These are phyloP conservation scores for Patella ulyssiponensis DNA, from an alignment of 2,888 invertebrate species.

Conservation along the genomic window DNA sequence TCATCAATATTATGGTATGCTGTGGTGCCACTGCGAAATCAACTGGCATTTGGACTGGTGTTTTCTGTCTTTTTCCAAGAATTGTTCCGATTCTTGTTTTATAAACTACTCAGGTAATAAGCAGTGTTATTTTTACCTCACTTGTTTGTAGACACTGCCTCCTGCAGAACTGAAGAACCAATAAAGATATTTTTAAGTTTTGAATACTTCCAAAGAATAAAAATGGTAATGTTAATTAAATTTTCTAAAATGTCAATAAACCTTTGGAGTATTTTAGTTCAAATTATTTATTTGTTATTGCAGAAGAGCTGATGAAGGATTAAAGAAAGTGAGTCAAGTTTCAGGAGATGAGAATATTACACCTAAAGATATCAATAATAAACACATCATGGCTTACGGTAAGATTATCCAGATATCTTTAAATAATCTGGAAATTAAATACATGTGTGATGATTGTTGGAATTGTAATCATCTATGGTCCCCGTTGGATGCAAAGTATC, in stretches of 20 bases:
- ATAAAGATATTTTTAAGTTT: no score
- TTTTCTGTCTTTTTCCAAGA: constrained; percentile 95
- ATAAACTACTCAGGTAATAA: constrained; percentile 74
- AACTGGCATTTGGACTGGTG: constrained; percentile 87
- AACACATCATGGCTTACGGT: constrained; percentile 91
- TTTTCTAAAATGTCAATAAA: no score
- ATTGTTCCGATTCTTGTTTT: constrained; percentile 78
- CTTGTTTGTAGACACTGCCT: no score
- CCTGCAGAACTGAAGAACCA: no score
- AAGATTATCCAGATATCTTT: constrained; percentile 27
- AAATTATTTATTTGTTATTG: constrained; percentile 17
- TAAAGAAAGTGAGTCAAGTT: constrained; percentile 85
- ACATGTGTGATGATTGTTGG: not conserved
- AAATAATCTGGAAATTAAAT: not conserved
- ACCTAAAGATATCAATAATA: constrained; percentile 84
- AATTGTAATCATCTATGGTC: not conserved
- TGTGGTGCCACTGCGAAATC: constrained; percentile 83
- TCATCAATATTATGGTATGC: constrained; percentile 93
- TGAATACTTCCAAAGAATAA: no score
- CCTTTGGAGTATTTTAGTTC: no score
- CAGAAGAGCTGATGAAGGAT: constrained; percentile 88
- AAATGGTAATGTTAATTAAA: no score
- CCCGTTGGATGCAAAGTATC: not conserved
- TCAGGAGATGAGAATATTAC: constrained; percentile 75
- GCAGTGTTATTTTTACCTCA: not conserved